phyloP scores from a whole-genome alignment of 2,888 invertebrate genomes.

The Leptinotarsa rubiginosa region DNA sequence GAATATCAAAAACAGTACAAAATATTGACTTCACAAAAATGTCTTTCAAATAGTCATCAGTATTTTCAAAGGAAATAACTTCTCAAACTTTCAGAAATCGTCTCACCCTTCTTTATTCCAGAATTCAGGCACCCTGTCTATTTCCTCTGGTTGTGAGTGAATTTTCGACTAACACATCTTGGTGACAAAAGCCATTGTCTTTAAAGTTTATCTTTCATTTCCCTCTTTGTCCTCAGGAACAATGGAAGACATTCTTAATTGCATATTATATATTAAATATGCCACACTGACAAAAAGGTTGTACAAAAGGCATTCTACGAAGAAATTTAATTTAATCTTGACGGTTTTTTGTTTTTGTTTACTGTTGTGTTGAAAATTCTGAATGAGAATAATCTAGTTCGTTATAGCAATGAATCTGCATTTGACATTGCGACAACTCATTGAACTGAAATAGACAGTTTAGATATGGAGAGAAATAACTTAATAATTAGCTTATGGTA shows the following conservation, averaged over 20 bases:
- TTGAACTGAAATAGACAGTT: too few species aligned
- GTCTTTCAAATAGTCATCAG: too few species aligned
- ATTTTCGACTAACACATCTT: constrained; percentile 56
- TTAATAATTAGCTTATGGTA: too few species aligned
- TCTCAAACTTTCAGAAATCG: not conserved
- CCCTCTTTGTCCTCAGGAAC: constrained; percentile 55
- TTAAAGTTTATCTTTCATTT: constrained; percentile 60
- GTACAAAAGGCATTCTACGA: constrained; percentile 52
- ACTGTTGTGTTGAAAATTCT: not conserved
- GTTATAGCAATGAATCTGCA: too few species aligned
- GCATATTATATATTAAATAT: constrained; percentile 63
- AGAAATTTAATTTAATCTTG: constrained; percentile 45
- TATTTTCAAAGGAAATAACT: not conserved
- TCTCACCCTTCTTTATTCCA: not conserved
- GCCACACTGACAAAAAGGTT: constrained; percentile 56
- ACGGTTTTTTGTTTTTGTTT: constrained; percentile 13
- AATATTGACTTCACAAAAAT: too few species aligned
- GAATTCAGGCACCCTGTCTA: constrained; percentile 4
- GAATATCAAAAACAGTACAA: too few species aligned
- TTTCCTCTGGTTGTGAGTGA: constrained; percentile 45
- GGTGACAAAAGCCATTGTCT: constrained; percentile 60
- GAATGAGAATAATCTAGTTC: too few species aligned
- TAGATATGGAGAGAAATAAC: too few species aligned
- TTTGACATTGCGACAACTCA: too few species aligned
- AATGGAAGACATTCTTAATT: constrained; percentile 61